Evolutionary conservation across 2,113 vertebrate species (phyloP), one percentile per base, ranked within the genome.

Genomic region (Meleagris gallopavo): DNA sequence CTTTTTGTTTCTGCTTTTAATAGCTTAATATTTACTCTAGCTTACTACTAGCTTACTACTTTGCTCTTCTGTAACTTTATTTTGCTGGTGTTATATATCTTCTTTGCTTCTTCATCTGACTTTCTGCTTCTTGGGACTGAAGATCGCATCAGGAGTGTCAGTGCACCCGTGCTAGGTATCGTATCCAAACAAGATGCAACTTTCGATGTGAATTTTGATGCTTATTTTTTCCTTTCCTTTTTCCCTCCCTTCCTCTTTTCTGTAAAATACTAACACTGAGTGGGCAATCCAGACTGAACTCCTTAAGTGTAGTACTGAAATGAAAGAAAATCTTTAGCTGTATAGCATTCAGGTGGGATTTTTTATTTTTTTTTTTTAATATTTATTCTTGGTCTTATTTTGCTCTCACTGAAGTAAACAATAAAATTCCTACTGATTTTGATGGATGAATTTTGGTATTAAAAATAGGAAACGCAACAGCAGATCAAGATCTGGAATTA

Each of bases 91-190:
- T 98, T 97, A 96, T 96, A 16, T 93, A 93, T 97, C 96, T 93
- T 97, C 97, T 97, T 97, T 97, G 97, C 95, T 97, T 97, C 96
- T 96, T 87, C 96, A 97, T 97, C 96, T 97, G 98, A 95, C 97
- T 97, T 98, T 98, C 97, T 98, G 96, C 97, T 98, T 97, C 97
- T 98, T 96, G 97, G 96, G 95, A 97, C 97, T 98, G 98, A 98
- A 99, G 99, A 99, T 97, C 98, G 98, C 96, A 94, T 96, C 98
- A 98, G 99, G 98, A 99, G 99, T 97, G 98, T 98, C 98, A 99
- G 99, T 97, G 99, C 99, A 96, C 99, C 99, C 6, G 97, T 98
- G 95, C 98, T 99, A 99, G 99, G 99, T 99, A 99, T 96, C 89
- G 98, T 99, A 98, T 96, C 95, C 50, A 15, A 93, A 96, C 91